A percentile compares a stretch with the other conserved stretches of the same genome.
These are phyloP conservation scores for Arctopsyche grandis DNA, from an alignment of 1,140 invertebrate species.

Conservation along the genomic window DNA sequence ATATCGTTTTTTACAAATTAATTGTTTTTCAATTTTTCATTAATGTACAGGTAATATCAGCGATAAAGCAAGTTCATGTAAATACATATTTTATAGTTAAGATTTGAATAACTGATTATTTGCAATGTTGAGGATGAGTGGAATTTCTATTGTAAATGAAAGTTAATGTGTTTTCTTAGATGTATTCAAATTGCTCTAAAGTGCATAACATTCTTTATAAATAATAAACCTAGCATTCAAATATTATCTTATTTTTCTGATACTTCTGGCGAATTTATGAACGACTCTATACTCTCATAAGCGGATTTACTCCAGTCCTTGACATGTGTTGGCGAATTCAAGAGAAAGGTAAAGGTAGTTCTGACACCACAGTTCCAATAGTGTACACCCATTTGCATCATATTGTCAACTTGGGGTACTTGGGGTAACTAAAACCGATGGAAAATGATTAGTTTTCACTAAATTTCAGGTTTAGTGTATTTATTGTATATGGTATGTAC, in stretches of 20 bases:
- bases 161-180: no score
- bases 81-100: no score
- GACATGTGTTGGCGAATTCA: conserved; percentile 63
- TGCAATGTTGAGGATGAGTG: no score
- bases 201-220: no score
- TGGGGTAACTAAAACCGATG: conserved; percentile 65
- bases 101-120: no score
- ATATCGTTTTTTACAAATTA: conserved; percentile 40
- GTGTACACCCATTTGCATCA: conserved; percentile 65
- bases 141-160: no score
- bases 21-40: no score
- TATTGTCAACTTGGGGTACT: conserved; percentile 64
- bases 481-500: not conserved
- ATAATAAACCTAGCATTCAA: no score
- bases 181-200: no score
- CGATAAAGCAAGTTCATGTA: no score
- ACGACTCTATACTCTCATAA: conserved; percentile 42
- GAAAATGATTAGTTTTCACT: not conserved
- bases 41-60: no score
- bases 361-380: conserved; percentile 70
- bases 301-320: conserved; percentile 55
- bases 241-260: not conserved
- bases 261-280: conserved; percentile 41
- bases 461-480: not conserved
- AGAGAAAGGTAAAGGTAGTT: conserved; percentile 65